Evolutionary conservation across 2,888 invertebrate species (phyloP).

Genomic region (Xanthorhoe spadicearia): DNA sequence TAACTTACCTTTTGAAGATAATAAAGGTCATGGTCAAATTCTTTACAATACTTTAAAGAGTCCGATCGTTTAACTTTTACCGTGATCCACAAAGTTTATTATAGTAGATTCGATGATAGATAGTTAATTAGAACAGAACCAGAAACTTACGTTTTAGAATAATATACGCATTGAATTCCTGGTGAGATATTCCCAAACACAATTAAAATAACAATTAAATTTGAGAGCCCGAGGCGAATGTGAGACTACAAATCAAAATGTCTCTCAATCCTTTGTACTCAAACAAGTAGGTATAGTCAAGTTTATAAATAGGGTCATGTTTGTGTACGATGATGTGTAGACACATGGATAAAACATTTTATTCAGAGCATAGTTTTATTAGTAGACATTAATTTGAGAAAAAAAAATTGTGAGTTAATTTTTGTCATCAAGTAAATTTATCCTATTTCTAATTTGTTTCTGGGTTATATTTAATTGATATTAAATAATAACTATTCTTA

Average conservation of each 20-base stretch:
- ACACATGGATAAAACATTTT: not conserved
- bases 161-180: not conserved
- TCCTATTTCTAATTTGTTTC: too few relatives aligned
- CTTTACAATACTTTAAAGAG: not conserved
- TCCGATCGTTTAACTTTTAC: not conserved
- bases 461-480: too few relatives aligned
- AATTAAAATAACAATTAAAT: slow-evolving; percentile 36
- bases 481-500: too few relatives aligned
- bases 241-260: slow-evolving; percentile 27
- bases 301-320: slow-evolving; percentile 1
- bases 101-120: not conserved
- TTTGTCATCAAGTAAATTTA: too few relatives aligned
- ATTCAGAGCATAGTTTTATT: too few relatives aligned
- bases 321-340: not conserved
- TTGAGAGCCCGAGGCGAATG: slow-evolving; percentile 12
- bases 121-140: not conserved
- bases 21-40: not conserved
- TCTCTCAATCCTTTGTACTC: slow-evolving; percentile 25
- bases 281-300: slow-evolving; percentile 12
- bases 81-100: not conserved
- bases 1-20: not conserved
- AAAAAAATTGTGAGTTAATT: too few relatives aligned
- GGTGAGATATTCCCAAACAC: not conserved
- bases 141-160: not conserved
- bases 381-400: too few relatives aligned